A percentile compares a stretch with the other conserved stretches of the same genome.
These are phyloP conservation scores for Prolemur simus DNA, from an alignment of 2,113 vertebrate species.

Conservation along the genomic window DNA sequence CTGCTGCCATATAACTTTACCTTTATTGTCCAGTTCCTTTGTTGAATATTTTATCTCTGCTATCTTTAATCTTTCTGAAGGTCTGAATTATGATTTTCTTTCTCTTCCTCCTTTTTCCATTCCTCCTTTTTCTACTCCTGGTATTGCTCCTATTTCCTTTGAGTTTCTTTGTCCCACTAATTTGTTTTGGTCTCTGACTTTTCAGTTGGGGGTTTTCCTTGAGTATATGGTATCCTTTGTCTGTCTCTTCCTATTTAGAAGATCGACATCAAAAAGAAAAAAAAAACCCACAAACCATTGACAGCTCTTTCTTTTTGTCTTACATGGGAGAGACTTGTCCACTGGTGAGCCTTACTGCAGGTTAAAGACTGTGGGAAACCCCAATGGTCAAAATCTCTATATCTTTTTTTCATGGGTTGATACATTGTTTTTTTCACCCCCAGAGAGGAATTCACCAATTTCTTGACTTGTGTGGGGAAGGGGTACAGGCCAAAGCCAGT, in stretches of 20 bases:
- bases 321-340: background rate
- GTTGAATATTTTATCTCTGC: background rate
- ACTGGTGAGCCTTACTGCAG: background rate
- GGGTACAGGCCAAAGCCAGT: background rate
- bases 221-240: background rate
- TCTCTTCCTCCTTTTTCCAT: background rate
- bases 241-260: background rate
- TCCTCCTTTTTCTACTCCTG: background rate
- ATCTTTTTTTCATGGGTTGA: background rate
- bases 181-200: conserved; percentile 4
- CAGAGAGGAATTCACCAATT: background rate
- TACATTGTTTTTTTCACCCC: background rate
- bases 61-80: background rate
- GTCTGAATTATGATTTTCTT: background rate
- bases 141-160: background rate
- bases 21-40: background rate
- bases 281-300: accelerated
- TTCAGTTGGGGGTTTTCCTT: background rate
- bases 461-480: background rate
- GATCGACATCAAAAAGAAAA: background rate
- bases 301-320: background rate
- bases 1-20: background rate
- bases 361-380: background rate
- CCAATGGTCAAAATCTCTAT: background rate
- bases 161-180: background rate